Conservation (phyloP, 2,113 vertebrate species). For the Ivindomyrus marchei region DNA sequence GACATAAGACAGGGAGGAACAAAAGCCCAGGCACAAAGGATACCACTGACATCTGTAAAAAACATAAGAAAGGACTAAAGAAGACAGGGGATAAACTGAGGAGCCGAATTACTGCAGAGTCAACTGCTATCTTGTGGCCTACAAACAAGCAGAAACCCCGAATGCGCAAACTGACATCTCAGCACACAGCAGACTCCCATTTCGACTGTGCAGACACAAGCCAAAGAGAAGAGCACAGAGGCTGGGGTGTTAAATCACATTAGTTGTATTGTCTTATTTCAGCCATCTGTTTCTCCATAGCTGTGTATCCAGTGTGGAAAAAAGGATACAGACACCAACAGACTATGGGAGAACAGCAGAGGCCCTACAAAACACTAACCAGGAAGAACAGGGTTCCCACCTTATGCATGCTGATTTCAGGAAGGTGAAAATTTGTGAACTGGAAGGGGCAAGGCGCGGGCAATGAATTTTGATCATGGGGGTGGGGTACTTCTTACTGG, state of each 20-base stretch:
- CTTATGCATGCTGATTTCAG: neutral
- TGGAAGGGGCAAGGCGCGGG: neutral
- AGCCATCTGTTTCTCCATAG: neutral
- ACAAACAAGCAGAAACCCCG: neutral
- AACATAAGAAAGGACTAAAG: conserved; percentile 6
- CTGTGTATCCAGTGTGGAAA: neutral
- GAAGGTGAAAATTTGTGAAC: neutral
- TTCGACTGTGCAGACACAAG: neutral
- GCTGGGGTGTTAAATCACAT: neutral
- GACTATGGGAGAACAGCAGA: neutral
- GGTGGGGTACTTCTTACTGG: neutral
- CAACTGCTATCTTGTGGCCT: conserved; percentile 16
- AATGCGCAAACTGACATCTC: neutral
- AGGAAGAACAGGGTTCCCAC: neutral
- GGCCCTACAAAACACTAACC: neutral
- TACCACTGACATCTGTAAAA: conserved; percentile 18
- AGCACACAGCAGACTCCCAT: neutral
- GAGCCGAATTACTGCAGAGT: conserved; percentile 2
- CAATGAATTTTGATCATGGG: neutral
- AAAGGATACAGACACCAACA: neutral
- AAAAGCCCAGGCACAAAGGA: conserved; percentile 27
- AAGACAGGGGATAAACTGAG: conserved; percentile 14
- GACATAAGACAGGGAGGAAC: neutral
- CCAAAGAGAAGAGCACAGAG: neutral
- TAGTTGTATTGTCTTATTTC: neutral